Percentiles rank a stretch among this genome's conserved stretches.
Conservation (phyloP, 2,113 vertebrate genomes). For the Machaerirhynchus nigripectus region DNA sequence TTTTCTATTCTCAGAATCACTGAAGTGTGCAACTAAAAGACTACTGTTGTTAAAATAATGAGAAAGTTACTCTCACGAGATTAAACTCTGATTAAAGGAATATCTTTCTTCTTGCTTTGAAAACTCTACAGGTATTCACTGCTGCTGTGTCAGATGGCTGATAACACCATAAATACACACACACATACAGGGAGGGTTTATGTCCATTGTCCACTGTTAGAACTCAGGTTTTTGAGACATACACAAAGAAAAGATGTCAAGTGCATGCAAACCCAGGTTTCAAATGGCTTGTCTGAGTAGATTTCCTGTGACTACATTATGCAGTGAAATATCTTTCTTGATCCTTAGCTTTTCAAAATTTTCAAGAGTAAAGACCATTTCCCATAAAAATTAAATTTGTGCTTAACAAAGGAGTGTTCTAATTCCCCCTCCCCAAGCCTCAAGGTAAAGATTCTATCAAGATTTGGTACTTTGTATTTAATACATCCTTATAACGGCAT, state of each 20-base stretch:
- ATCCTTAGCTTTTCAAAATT: not conserved
- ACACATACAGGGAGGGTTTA: not conserved
- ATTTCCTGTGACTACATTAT: not conserved
- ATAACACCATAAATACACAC: not conserved
- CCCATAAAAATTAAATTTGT: not conserved
- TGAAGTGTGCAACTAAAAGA: not conserved
- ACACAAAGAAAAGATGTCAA: not conserved
- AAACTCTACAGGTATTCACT: not conserved
- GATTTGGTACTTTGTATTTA: not conserved
- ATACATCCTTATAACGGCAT: not conserved
- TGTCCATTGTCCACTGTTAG: not conserved
- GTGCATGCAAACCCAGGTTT: fast-evolving
- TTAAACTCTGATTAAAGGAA: not conserved
- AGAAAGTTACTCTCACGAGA: not conserved
- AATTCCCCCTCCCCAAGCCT: not conserved
- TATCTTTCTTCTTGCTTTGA: not conserved
- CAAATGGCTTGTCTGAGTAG: not conserved
- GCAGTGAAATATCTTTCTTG: not conserved
- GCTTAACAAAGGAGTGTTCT: not conserved
- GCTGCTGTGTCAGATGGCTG: not conserved
- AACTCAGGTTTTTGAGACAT: not conserved
- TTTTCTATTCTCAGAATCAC: not conserved
- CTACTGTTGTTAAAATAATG: not conserved
- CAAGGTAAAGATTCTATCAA: not conserved
- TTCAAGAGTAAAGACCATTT: not conserved